A percentile compares a stretch with the other conserved stretches of the same genome.
phyloP scores from a whole-genome alignment of 2,797 vertebrate genomes.

The Enteromius argenteus region DNA sequence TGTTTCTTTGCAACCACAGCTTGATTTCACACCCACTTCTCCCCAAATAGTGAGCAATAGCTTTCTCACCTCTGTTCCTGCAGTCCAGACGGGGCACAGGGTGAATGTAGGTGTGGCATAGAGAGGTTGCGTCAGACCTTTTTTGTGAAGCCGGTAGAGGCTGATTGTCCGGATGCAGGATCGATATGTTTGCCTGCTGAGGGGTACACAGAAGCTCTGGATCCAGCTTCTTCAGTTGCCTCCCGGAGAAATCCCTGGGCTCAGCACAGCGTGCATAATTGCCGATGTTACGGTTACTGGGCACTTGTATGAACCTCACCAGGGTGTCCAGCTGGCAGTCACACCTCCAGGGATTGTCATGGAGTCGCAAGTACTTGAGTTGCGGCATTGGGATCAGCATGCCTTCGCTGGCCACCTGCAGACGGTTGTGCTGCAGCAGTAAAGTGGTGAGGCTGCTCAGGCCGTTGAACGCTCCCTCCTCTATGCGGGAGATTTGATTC shows the following conservation, averaged over 20 bases:
- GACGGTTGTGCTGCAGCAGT: constrained; percentile 91
- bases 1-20: neutral
- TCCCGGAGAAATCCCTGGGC: constrained; percentile 80
- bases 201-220: constrained; percentile 81
- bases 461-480: constrained; percentile 87
- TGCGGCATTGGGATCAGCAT: constrained; percentile 85
- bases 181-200: constrained; percentile 61
- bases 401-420: constrained; percentile 86
- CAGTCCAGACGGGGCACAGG: constrained; percentile 89
- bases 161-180: constrained; percentile 63
- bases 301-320: constrained; percentile 88
- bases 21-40: neutral
- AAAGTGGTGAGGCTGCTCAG: constrained; percentile 89
- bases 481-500: constrained; percentile 90
- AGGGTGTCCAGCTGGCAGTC: constrained; percentile 89
- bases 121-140: constrained; percentile 80
- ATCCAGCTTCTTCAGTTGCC: constrained; percentile 86
- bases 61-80: constrained; percentile 87
- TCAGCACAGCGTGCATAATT: constrained; percentile 90
- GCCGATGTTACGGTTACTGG: constrained; percentile 90
- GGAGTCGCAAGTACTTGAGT: constrained; percentile 91
- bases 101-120: constrained; percentile 89
- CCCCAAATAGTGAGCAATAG: constrained; percentile 11
- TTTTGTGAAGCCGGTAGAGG: constrained; percentile 53
- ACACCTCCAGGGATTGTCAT: constrained; percentile 96